Percentiles rank a stretch among this genome's conserved stretches.
phyloP scores from a whole-genome alignment of 2,113 vertebrate species.

The Holacanthus passer region DNA sequence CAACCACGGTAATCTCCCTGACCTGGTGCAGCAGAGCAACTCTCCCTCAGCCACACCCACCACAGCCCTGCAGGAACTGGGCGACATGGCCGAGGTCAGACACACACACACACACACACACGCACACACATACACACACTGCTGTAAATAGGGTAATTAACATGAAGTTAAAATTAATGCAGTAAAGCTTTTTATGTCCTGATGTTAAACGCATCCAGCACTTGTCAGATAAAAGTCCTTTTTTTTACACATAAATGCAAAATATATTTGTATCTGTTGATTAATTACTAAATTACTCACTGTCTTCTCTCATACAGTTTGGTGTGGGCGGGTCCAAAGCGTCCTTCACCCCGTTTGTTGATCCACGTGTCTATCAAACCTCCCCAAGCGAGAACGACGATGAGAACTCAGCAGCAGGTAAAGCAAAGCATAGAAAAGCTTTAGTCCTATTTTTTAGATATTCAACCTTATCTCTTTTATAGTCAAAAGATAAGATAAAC shows the following conservation, averaged over 20 bases:
- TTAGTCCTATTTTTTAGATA: background rate
- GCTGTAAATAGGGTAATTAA: background rate
- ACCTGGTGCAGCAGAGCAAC: conserved; percentile 97
- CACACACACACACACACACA: background rate
- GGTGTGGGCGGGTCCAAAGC: conserved; percentile 93
- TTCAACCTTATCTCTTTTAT: background rate
- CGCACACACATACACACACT: background rate
- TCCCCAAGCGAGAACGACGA: conserved; percentile 91
- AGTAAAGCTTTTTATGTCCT: background rate
- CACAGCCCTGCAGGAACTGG: conserved; percentile 90
- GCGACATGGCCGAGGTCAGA: conserved; percentile 91
- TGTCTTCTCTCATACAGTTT: conserved; percentile 83
- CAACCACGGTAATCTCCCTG: conserved; percentile 96
- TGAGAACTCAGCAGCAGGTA: conserved; percentile 91
- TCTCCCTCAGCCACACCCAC: conserved; percentile 93
- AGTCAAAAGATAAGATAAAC: too few relatives aligned
- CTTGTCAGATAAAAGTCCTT: background rate
- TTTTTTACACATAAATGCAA: background rate
- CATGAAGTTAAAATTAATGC: background rate
- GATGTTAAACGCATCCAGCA: background rate
- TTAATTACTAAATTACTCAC: background rate
- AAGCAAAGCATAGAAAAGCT: background rate
- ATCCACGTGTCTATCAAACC: conserved; percentile 94
- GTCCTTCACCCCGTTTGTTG: conserved; percentile 95
- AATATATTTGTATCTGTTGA: background rate